Conservation (phyloP, 2,113 vertebrate genomes). For the Diphyllodes magnificus region DNA sequence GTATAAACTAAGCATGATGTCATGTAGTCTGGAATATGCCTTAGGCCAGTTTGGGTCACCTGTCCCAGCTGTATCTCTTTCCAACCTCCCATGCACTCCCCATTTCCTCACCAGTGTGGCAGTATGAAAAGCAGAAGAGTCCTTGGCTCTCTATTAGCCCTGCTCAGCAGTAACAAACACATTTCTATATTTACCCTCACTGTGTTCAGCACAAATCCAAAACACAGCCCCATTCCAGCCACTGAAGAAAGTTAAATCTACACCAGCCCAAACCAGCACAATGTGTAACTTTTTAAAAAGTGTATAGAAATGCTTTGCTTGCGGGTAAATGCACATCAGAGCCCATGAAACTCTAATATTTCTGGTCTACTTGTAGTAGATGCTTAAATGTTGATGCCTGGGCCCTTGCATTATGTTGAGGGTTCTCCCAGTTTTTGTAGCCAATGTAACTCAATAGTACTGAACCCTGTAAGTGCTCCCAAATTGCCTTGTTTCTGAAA, state of each 20-base stretch:
- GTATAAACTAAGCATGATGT: neutral
- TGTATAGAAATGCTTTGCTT: neutral
- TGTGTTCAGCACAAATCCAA: neutral
- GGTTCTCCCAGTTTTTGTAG: neutral
- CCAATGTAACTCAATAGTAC: neutral
- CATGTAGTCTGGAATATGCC: neutral
- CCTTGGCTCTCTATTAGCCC: neutral
- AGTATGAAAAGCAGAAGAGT: neutral
- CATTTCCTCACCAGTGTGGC: neutral
- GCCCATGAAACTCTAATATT: neutral
- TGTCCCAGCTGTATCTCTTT: neutral
- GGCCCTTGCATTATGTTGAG: neutral
- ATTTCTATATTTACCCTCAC: neutral
- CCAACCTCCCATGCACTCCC: neutral
- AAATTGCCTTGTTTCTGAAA: neutral
- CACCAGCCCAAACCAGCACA: neutral
- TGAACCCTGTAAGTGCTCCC: neutral
- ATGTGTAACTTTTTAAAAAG: neutral
- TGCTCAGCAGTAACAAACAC: neutral
- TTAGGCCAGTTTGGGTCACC: neutral
- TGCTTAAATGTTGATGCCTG: neutral
- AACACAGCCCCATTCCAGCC: neutral
- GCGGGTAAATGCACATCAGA: neutral
- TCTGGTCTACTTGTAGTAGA: neutral
- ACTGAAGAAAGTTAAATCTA: neutral